Evolutionary conservation across 2,888 invertebrate species (phyloP).

Genomic region (Yponomeuta evonymella): DNA sequence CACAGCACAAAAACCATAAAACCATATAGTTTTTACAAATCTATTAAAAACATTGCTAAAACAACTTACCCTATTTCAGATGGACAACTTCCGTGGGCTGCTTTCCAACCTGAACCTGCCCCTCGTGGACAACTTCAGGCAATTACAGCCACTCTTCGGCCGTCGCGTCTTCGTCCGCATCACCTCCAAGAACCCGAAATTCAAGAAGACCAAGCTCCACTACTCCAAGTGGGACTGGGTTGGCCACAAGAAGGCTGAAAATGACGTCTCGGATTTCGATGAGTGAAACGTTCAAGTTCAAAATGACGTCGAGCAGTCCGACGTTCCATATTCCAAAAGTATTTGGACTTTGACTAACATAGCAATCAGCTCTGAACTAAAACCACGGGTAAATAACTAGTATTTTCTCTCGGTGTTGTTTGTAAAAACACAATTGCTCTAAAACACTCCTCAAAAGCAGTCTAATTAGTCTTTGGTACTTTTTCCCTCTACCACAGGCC

Average conservation of each 20-base stretch:
- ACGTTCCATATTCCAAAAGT: constrained; percentile 32
- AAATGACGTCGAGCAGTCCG: constrained; percentile 64
- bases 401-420: background rate
- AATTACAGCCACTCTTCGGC: constrained; percentile 80
- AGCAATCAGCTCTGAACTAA: background rate
- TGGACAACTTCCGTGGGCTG: constrained; percentile 79
- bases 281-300: constrained; percentile 38
- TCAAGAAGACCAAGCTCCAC: constrained; percentile 75
- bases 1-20: too few relatives aligned
- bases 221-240: constrained; percentile 81
- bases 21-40: too few relatives aligned
- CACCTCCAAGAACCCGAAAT: constrained; percentile 73
- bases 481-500: too few relatives aligned
- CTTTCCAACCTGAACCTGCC: constrained; percentile 78
- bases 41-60: background rate
- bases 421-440: too few relatives aligned
- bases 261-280: constrained; percentile 64
- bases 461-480: too few relatives aligned
- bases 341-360: constrained; percentile 1
- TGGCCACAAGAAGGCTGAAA: constrained; percentile 68
- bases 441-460: too few relatives aligned
- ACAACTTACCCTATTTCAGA: constrained; percentile 46
- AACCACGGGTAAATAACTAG: background rate
- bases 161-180: constrained; percentile 81
- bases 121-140: constrained; percentile 83